Percentiles rank a stretch among this genome's conserved stretches.
Evolutionary conservation across 2,113 vertebrate species (phyloP).

Genomic region (Notarius lentiginosus): DNA sequence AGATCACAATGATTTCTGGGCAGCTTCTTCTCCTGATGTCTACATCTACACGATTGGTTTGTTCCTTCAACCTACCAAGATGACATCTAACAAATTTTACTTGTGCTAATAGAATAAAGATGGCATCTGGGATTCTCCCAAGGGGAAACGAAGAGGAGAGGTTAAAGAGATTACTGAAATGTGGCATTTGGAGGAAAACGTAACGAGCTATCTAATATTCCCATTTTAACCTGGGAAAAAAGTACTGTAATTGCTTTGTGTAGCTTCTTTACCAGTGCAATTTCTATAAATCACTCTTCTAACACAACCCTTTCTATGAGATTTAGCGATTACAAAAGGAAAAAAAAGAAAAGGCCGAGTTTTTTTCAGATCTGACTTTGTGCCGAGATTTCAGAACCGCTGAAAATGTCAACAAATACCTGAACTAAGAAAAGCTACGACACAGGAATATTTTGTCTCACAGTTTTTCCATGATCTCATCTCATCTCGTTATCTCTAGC

Average conservation of each 20-base stretch:
- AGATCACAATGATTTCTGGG: not conserved
- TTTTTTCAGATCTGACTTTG: not conserved
- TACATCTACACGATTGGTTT: not conserved
- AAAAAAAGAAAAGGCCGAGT: not conserved
- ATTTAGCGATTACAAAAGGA: not conserved
- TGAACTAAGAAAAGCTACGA: not conserved
- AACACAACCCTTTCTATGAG: not conserved
- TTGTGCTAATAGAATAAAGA: conserved; percentile 9
- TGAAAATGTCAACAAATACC: not conserved
- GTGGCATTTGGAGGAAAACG: not conserved
- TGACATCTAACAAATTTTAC: not conserved
- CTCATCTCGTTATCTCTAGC: not conserved
- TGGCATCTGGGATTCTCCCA: not conserved
- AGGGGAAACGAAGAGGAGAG: not conserved
- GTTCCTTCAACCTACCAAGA: not conserved
- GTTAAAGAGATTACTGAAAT: not conserved
- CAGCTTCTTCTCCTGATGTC: not conserved
- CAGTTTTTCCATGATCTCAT: not conserved
- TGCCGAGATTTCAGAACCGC: not conserved
- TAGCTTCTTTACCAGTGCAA: not conserved
- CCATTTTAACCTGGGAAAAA: not conserved
- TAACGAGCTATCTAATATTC: not conserved
- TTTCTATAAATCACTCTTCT: not conserved
- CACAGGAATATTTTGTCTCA: not conserved
- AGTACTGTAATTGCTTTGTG: not conserved